Base-by-base conservation (phyloP, 2,888 invertebrate species). In the Phaedon cochleariae region DNA sequence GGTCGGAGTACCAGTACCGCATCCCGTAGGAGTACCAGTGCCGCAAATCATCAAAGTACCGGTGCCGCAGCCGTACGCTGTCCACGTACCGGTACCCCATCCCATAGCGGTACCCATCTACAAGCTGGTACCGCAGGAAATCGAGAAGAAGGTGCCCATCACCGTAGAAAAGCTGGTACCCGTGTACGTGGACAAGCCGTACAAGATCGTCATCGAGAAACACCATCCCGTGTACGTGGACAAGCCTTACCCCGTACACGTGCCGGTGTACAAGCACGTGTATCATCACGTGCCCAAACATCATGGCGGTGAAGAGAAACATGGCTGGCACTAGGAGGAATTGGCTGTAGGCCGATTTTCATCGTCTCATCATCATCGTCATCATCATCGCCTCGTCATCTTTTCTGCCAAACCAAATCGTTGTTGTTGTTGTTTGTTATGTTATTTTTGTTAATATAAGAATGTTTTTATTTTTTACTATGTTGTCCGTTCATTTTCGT, bases 191-290 rank as follows among this genome's bases (percentile, higher is more conserved):
- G 90, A 91, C 77, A 91, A 89, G 78, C 92, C 91, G 4, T 91
- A 91, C 86, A 91, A 91, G 73, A 90, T 92, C 4, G 89, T 90
- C 81, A 90, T 92, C 26, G 89, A 92, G 71, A 92, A 91, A 84
- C 91, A 88, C 79, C 90, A 92, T 53, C 90, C 89, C 79, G 88
- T 91, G 49, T 74, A 81, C 65, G 76, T 83, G 15, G 88, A 89
- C 75, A 90, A 90, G 78, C 91, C 91, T 5, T 91, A 91, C 83
- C 90, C 91, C 62, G 91, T 92, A 73, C 91, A 91, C 73, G 88
- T 89, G 10, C 90, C 90, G 46, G 89, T 91, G 17, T 91, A 90
- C 85, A 91, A 90, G 80, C 91, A 91, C 82, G 87, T 91, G 74
- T 89, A 90, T 84, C 90, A 90, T 82, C 87, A 88, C 79, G 79